phyloP scores from a whole-genome alignment of 2,113 vertebrate genomes.

The Osmerus eperlanus region DNA sequence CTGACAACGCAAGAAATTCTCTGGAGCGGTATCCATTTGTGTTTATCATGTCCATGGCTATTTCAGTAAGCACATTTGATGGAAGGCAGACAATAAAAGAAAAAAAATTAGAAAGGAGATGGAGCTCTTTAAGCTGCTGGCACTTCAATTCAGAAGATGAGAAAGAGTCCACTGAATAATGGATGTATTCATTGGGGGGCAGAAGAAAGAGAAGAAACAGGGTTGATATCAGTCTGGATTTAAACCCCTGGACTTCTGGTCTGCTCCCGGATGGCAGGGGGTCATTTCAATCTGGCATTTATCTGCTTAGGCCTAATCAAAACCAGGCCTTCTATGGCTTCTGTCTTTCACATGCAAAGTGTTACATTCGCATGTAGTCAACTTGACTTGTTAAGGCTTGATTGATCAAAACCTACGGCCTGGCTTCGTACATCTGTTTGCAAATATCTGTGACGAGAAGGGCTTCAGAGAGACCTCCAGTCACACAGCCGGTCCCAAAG shows the following conservation, averaged over 20 bases:
- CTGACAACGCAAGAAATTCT: neutral
- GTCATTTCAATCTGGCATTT: slow-evolving; percentile 73
- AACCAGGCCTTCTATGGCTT: slow-evolving; percentile 62
- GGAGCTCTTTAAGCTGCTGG: slow-evolving; percentile 64
- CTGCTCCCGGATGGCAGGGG: slow-evolving; percentile 62
- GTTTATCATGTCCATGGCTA: slow-evolving; percentile 48
- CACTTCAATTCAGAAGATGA: slow-evolving; percentile 73
- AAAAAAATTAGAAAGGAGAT: neutral
- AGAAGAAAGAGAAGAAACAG: slow-evolving; percentile 68
- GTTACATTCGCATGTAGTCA: slow-evolving; percentile 75
- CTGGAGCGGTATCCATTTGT: too few species aligned
- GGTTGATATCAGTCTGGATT: slow-evolving; percentile 72
- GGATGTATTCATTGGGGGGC: slow-evolving; percentile 69
- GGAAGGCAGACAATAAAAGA: neutral
- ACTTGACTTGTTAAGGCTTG: slow-evolving; percentile 81
- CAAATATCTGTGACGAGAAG: slow-evolving; percentile 63
- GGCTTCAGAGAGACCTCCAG: slow-evolving; percentile 29
- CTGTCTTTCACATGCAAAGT: slow-evolving; percentile 74
- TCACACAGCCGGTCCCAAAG: slow-evolving; percentile 11
- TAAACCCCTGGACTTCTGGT: slow-evolving; percentile 70
- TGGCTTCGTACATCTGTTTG: slow-evolving; percentile 74
- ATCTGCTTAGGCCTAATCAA: slow-evolving; percentile 78
- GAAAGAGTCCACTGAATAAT: slow-evolving; percentile 72
- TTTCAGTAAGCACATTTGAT: slow-evolving; percentile 52
- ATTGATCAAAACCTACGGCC: slow-evolving; percentile 69